phyloP scores from a whole-genome alignment of 2,797 vertebrate species.

The Phrynocephalus forsythii region DNA sequence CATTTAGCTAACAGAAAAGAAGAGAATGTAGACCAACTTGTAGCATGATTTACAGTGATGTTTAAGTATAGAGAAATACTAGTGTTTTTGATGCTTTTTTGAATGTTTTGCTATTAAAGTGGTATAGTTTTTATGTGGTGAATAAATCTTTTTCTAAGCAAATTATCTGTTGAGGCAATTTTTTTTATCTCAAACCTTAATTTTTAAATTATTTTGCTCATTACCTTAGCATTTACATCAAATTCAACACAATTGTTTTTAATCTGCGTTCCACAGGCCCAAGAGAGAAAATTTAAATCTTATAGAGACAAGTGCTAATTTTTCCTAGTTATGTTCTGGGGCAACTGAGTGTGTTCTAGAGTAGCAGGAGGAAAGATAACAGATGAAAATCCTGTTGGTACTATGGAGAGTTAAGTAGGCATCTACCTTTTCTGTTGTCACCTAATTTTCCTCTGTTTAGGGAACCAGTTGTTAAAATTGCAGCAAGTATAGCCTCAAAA shows the following conservation, averaged over 20 bases:
- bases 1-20: constrained; percentile 86
- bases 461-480: too few relatives aligned
- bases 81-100: neutral
- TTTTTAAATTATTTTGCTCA: neutral
- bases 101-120: fast-evolving
- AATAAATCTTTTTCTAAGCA: constrained; percentile 23
- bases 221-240: neutral
- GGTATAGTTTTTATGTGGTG: constrained; percentile 2
- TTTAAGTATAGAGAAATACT: neutral
- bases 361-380: neutral
- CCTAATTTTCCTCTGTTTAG: too few relatives aligned
- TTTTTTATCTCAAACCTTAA: neutral
- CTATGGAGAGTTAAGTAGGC: too few relatives aligned
- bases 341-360: neutral
- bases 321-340: neutral
- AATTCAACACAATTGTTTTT: neutral
- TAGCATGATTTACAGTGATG: constrained; percentile 61
- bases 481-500: neutral
- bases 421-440: too few relatives aligned
- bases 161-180: constrained; percentile 29
- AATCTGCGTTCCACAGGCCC: neutral
- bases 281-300: too few relatives aligned
- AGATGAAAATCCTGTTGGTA: too few relatives aligned
- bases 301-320: neutral
- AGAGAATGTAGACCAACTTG: constrained; percentile 86